These are phyloP conservation scores for Lottia gigantea DNA, from an alignment of 2,888 invertebrate species.

Conservation along the genomic window DNA sequence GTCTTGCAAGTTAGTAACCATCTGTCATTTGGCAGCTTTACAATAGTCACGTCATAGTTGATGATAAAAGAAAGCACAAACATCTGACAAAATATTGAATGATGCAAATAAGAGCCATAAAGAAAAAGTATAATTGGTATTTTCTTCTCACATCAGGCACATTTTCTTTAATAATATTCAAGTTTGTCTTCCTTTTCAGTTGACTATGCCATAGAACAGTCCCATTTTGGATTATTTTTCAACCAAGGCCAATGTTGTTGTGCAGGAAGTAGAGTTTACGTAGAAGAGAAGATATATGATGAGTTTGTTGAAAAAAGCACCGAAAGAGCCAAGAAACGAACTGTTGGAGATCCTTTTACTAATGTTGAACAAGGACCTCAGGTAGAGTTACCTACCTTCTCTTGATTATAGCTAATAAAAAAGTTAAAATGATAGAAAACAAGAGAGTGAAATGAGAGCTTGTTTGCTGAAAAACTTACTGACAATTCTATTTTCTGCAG, in stretches of 20 bases:
- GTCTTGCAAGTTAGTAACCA: too few relatives aligned
- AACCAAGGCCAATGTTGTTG: constrained; percentile 96
- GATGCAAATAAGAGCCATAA: too few relatives aligned
- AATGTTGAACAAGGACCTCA: constrained; percentile 90
- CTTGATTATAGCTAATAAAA: not conserved
- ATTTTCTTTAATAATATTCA: too few relatives aligned
- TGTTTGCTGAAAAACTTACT: too few relatives aligned
- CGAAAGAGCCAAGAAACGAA: constrained; percentile 81
- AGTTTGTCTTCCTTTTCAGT: constrained; percentile 41
- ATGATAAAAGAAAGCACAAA: too few relatives aligned
- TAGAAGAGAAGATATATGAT: constrained; percentile 90
- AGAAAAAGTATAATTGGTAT: too few relatives aligned
- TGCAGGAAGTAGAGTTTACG: constrained; percentile 90
- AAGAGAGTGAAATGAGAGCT: not conserved
- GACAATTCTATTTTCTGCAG: too few relatives aligned
- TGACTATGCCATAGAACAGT: constrained; percentile 59
- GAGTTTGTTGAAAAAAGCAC: constrained; percentile 85
- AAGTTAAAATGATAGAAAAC: not conserved
- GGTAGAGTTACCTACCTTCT: constrained; percentile 63
- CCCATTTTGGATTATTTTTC: constrained; percentile 87
- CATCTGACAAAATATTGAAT: too few relatives aligned
- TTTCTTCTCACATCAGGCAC: too few relatives aligned
- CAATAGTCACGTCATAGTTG: too few relatives aligned
- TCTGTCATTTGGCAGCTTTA: too few relatives aligned
- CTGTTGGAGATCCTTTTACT: constrained; percentile 90